These are phyloP conservation scores for Cephus sareptanus DNA, from an alignment of 2,888 invertebrate species.

Conservation along the genomic window DNA sequence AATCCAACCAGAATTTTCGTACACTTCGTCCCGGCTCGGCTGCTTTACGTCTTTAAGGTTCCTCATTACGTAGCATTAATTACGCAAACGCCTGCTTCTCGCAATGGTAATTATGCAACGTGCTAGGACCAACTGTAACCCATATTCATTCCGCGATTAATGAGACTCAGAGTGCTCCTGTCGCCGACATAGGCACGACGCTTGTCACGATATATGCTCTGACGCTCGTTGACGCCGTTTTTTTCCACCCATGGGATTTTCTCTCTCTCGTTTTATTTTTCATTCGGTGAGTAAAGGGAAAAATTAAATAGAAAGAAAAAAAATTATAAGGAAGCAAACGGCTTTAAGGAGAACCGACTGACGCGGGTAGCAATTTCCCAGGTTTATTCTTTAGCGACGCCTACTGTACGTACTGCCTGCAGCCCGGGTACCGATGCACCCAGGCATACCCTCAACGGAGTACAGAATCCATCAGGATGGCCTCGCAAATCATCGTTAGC, in stretches of 20 bases:
- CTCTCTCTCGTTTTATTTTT: not conserved
- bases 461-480: not conserved
- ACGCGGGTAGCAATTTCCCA: not conserved
- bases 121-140: not conserved
- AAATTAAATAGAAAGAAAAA: not conserved
- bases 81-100: not conserved
- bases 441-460: not conserved
- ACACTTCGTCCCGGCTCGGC: not conserved
- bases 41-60: not conserved
- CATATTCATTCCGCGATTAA: not conserved
- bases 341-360: not conserved
- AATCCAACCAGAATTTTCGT: not conserved
- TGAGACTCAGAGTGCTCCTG: not conserved
- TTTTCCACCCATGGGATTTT: not conserved
- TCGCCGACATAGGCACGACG: not conserved
- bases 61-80: not conserved
- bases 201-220: not conserved
- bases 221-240: not conserved
- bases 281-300: not conserved
- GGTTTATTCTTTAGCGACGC: not conserved
- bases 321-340: not conserved
- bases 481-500: not conserved
- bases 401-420: not conserved
- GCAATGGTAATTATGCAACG: not conserved
- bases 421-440: no score